Conservation (phyloP, 2,797 vertebrate genomes). For the Eutrigla gurnardus region DNA sequence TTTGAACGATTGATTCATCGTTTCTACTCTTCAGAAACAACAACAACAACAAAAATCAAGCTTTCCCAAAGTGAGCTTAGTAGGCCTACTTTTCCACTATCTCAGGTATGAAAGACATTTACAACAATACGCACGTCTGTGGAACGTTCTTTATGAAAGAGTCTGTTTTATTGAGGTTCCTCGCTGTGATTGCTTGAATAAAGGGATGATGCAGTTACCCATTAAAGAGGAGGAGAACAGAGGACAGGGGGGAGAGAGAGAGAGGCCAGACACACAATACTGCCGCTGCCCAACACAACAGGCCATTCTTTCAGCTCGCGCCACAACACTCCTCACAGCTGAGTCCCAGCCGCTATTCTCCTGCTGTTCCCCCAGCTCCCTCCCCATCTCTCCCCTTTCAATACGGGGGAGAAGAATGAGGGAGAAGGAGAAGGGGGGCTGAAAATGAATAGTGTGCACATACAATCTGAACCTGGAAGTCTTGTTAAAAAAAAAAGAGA, state of each 20-base stretch:
- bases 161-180: constrained; percentile 37
- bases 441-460: constrained; percentile 62
- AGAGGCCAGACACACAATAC: constrained; percentile 77
- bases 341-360: constrained; percentile 79
- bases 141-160: constrained; percentile 30
- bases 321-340: constrained; percentile 78
- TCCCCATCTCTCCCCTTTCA: constrained; percentile 71
- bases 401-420: constrained; percentile 55
- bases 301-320: constrained; percentile 81
- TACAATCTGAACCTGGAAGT: constrained; percentile 64
- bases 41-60: neutral
- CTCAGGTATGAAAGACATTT: neutral
- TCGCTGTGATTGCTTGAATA: constrained; percentile 61
- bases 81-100: neutral
- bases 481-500: constrained; percentile 49
- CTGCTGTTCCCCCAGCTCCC: constrained; percentile 76
- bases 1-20: neutral
- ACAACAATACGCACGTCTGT: constrained; percentile 13
- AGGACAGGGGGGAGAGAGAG: constrained; percentile 49
- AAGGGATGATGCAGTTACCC: constrained; percentile 62
- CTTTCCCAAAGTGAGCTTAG: neutral
- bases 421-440: constrained; percentile 30
- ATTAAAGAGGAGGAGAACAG: constrained; percentile 55
- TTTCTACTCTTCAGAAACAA: neutral
- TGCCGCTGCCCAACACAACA: constrained; percentile 77